phyloP scores from a whole-genome alignment of 2,888 invertebrate species.

The Brachypalpus laphriformis region DNA sequence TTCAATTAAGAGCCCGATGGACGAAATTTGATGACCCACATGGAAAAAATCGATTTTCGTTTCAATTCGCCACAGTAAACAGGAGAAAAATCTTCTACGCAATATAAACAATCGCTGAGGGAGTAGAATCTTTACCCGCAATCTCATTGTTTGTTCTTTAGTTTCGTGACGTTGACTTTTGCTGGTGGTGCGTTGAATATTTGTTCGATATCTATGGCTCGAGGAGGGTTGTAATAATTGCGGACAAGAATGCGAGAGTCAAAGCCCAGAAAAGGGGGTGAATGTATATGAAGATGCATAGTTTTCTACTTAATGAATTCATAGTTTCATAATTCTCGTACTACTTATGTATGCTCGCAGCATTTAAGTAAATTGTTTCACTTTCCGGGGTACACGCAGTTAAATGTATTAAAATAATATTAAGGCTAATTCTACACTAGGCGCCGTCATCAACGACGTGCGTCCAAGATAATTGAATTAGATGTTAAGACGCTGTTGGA shows the following conservation, averaged over 20 bases:
- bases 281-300: neutral
- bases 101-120: neutral
- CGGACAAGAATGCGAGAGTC: neutral
- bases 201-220: conserved; percentile 9
- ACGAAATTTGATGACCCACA: conserved; percentile 36
- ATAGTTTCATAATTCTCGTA: conserved; percentile 8
- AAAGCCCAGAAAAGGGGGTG: neutral
- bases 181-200: neutral
- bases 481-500: conserved; percentile 7
- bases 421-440: conserved; percentile 53
- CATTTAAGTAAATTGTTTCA: conserved; percentile 53
- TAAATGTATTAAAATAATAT: conserved; percentile 57
- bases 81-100: neutral
- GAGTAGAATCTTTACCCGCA: neutral
- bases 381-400: conserved; percentile 54
- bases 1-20: neutral
- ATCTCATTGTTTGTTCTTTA: neutral
- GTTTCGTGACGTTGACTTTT: conserved; percentile 29
- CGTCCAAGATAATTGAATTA: conserved; percentile 65
- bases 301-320: neutral
- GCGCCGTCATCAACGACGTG: conserved; percentile 18
- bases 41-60: conserved; percentile 16
- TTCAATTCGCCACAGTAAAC: conserved; percentile 20
- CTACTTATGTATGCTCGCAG: conserved; percentile 9
- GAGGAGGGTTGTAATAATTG: neutral